phyloP scores from a whole-genome alignment of 1,140 invertebrate species.

The Leptestheria dahalacensis region DNA sequence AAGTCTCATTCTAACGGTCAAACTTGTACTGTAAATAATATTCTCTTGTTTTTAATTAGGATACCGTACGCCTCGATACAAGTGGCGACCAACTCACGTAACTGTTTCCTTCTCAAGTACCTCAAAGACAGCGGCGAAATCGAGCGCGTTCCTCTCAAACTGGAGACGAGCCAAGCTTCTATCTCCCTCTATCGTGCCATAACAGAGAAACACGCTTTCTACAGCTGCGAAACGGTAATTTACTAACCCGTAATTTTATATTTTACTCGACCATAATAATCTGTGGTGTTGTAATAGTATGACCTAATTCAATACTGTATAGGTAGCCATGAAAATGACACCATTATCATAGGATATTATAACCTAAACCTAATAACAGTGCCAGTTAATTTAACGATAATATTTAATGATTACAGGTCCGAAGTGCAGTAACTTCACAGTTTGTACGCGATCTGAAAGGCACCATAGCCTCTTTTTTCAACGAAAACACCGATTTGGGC shows the following conservation, averaged over 20 bases:
- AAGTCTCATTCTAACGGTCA: background rate
- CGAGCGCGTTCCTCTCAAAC: constrained; percentile 38
- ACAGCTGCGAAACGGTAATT: constrained; percentile 79
- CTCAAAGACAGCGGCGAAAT: constrained; percentile 45
- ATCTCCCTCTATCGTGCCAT: constrained; percentile 70
- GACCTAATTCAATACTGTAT: no score
- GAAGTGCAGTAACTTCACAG: constrained; percentile 69
- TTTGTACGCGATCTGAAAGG: constrained; percentile 78
- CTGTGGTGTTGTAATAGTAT: no score
- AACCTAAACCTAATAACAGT: no score
- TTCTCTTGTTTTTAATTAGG: constrained; percentile 35
- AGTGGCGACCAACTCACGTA: constrained; percentile 54
- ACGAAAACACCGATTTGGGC: constrained; percentile 67
- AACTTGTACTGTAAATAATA: background rate
- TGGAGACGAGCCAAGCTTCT: constrained; percentile 58
- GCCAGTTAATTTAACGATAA: no score
- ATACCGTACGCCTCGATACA: constrained; percentile 69
- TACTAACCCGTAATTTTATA: no score
- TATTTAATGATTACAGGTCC: no score
- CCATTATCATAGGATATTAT: no score
- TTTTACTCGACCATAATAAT: no score
- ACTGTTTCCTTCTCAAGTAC: constrained; percentile 58
- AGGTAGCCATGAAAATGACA: no score
- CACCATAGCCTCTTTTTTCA: constrained; percentile 79
- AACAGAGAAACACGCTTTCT: constrained; percentile 80